Evolutionary conservation across 30 jellyfish, hydroid and myxozoan species (phyloP).

Genomic region (Rhopilema esculentum): DNA sequence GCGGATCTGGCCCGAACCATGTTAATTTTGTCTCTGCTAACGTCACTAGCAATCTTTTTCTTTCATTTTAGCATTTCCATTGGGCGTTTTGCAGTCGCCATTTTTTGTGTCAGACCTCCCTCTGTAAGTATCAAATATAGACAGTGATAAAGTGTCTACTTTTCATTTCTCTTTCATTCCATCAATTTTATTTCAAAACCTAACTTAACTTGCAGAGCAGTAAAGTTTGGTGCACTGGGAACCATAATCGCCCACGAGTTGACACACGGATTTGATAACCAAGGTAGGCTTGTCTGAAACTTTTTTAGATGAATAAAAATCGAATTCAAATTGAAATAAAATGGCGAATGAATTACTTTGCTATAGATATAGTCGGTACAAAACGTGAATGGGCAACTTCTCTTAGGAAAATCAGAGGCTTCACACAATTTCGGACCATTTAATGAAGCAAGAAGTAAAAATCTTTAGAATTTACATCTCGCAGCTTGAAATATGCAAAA

Average conservation of each 20-base stretch:
- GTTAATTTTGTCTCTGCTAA: too few species aligned
- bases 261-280: conserved; percentile 90
- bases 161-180: too few species aligned
- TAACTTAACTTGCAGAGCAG: conserved; percentile 20
- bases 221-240: conserved; percentile 82
- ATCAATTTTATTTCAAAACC: background rate
- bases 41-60: too few species aligned
- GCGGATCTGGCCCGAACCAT: too few species aligned
- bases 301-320: background rate
- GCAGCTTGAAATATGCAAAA: too few species aligned
- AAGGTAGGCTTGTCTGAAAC: conserved; percentile 46
- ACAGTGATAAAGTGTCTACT: background rate
- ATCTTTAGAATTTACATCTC: too few species aligned
- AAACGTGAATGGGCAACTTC: too few species aligned
- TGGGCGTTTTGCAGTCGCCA: conserved; percentile 86
- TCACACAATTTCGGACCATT: too few species aligned
- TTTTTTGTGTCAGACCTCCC: conserved; percentile 72
- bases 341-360: background rate
- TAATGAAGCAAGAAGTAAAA: too few species aligned
- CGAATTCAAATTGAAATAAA: background rate
- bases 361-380: background rate
- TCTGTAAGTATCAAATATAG: conserved; percentile 47
- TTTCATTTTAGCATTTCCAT: conserved; percentile 80
- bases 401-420: too few species aligned
- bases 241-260: conserved; percentile 80